These are phyloP conservation scores for Brachylomia viminalis DNA, from an alignment of 2,888 invertebrate genomes.

Conservation along the genomic window DNA sequence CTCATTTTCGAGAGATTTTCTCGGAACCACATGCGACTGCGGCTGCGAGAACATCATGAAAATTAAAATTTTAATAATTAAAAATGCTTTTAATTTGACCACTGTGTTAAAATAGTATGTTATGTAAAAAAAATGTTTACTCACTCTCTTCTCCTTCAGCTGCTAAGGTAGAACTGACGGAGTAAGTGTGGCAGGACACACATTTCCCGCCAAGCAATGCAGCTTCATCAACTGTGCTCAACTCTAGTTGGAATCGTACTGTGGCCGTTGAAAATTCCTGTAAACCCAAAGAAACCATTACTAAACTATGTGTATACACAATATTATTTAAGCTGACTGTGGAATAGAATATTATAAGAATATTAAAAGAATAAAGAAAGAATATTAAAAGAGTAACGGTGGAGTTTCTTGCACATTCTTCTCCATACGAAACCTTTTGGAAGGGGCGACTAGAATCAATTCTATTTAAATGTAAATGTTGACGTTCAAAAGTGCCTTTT, in stretches of 20 bases:
- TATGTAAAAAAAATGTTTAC: slow-evolving; percentile 49
- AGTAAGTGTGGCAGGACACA: slow-evolving; percentile 89
- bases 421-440: no score
- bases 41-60: not conserved
- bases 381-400: no score
- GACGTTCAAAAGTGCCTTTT: no score
- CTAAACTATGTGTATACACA: not conserved
- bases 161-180: slow-evolving; percentile 84
- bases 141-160: slow-evolving; percentile 89
- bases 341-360: not conserved
- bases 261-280: slow-evolving; percentile 91
- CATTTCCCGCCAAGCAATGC: slow-evolving; percentile 86
- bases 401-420: no score
- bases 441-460: no score
- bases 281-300: not conserved
- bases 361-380: no score
- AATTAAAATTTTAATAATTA: not conserved
- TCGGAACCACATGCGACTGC: not conserved
- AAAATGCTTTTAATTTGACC: not conserved
- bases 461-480: no score
- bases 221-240: slow-evolving; percentile 79
- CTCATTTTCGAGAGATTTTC: not conserved
- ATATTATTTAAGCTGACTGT: not conserved
- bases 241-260: slow-evolving; percentile 91
- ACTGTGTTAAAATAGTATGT: not conserved